Evolutionary conservation across 2,888 invertebrate genomes (phyloP).

Genomic region (Embidobia sp.): DNA sequence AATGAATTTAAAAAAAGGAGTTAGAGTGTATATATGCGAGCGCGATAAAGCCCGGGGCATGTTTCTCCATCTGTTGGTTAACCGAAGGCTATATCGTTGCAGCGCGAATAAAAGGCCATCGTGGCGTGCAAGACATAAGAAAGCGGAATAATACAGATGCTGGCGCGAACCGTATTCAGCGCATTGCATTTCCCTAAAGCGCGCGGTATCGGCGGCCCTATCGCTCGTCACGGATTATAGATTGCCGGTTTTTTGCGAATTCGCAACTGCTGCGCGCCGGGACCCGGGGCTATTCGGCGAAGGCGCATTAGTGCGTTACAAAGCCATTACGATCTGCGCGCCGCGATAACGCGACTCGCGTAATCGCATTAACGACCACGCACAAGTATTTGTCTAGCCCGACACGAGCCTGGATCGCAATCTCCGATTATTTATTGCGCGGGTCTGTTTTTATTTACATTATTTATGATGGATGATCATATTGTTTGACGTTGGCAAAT

Average conservation of each 20-base stretch:
- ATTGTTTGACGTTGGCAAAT: too few relatives aligned
- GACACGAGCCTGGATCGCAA: too few relatives aligned
- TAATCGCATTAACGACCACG: neutral
- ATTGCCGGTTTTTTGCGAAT: constrained; percentile 35
- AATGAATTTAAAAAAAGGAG: constrained; percentile 61
- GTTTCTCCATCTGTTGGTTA: constrained; percentile 74
- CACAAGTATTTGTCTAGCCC: too few relatives aligned
- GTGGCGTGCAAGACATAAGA: constrained; percentile 60
- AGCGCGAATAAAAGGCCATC: constrained; percentile 53
- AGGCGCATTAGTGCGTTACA: constrained; percentile 15
- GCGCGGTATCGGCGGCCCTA: constrained; percentile 67
- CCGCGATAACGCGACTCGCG: constrained; percentile 15
- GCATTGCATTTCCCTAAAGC: constrained; percentile 53
- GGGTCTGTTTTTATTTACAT: too few relatives aligned
- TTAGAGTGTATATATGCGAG: constrained; percentile 69
- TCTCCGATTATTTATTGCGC: too few relatives aligned
- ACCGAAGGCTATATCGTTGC: constrained; percentile 60
- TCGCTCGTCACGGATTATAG: constrained; percentile 64
- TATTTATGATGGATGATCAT: too few relatives aligned
- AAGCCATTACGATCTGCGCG: constrained; percentile 16
- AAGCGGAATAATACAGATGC: constrained; percentile 54
- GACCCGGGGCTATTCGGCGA: constrained; percentile 21
- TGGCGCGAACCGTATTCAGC: constrained; percentile 47
- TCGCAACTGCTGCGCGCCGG: constrained; percentile 57
- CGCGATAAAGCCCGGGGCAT: constrained; percentile 67